Evolutionary conservation across 2,888 invertebrate species (phyloP).

Genomic region (Agriopis marginaria): DNA sequence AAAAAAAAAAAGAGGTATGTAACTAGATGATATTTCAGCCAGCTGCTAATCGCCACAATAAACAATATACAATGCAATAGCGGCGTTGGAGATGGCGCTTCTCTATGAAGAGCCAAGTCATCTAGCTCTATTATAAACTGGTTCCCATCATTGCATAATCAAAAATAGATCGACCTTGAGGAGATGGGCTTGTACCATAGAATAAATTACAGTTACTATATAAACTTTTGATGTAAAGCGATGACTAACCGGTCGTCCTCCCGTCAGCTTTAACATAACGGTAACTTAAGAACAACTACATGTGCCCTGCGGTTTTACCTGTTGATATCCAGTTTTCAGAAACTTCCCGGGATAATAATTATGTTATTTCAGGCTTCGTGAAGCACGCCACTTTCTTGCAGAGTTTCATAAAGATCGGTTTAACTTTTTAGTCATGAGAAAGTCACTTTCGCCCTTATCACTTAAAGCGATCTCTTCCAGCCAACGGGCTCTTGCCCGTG

Average conservation of each 20-base stretch:
- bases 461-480: no score
- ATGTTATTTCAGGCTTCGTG: no score
- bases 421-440: no score
- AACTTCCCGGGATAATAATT: no score
- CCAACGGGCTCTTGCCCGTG: no score
- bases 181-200: conserved; percentile 27
- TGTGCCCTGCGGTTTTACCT: neutral
- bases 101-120: conserved; percentile 39
- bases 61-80: neutral
- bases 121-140: conserved; percentile 25
- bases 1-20: no score
- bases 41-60: no score
- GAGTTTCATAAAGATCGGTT: no score
- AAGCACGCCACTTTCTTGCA: no score
- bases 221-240: conserved; percentile 14
- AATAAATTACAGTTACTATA: neutral
- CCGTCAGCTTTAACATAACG: conserved; percentile 17
- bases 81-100: conserved; percentile 33
- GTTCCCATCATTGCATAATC: conserved; percentile 46
- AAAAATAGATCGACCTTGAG: conserved; percentile 50
- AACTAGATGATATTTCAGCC: neutral
- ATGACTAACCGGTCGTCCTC: conserved; percentile 15
- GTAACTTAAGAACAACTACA: conserved; percentile 27
- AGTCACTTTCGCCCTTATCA: no score
- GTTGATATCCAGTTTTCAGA: no score